phyloP scores from a whole-genome alignment of 2,888 invertebrate species.

The Ennomos quercinarius region DNA sequence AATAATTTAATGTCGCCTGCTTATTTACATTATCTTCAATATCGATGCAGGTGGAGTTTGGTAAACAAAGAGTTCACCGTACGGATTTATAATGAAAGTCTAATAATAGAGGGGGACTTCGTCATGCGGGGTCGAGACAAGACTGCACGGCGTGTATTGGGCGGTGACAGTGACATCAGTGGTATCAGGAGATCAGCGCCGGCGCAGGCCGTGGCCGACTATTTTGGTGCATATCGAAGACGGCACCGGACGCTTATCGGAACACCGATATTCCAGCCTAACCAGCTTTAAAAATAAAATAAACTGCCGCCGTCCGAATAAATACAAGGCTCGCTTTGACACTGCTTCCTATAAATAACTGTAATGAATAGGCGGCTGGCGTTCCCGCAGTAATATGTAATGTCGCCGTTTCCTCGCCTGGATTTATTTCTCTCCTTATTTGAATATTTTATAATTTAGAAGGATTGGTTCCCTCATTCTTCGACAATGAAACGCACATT shows the following conservation, averaged over 20 bases:
- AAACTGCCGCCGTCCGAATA: constrained; percentile 77
- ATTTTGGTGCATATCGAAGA: constrained; percentile 62
- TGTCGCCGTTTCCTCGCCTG: constrained; percentile 74
- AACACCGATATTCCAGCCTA: constrained; percentile 72
- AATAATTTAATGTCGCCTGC: constrained; percentile 31
- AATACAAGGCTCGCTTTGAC: constrained; percentile 80
- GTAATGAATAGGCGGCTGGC: constrained; percentile 81
- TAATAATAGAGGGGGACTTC: constrained; percentile 71
- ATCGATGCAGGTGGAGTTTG: constrained; percentile 33
- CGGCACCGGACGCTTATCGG: constrained; percentile 74
- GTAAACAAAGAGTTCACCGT: constrained; percentile 62
- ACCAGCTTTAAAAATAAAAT: constrained; percentile 80
- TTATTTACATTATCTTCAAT: constrained; percentile 32
- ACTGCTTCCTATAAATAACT: constrained; percentile 82
- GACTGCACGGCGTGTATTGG: constrained; percentile 53
- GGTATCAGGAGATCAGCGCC: constrained; percentile 65
- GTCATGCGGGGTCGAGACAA: constrained; percentile 56
- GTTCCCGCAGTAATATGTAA: constrained; percentile 78
- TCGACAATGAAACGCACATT: constrained; percentile 53
- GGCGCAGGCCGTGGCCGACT: constrained; percentile 48
- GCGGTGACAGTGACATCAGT: constrained; percentile 67
- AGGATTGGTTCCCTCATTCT: constrained; percentile 61
- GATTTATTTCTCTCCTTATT: constrained; percentile 78
- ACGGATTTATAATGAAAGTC: constrained; percentile 67
- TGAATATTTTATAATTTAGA: constrained; percentile 77